These are phyloP conservation scores for Scelioninae gen. 2 DNA, from an alignment of 2,888 invertebrate genomes.

Conservation along the genomic window DNA sequence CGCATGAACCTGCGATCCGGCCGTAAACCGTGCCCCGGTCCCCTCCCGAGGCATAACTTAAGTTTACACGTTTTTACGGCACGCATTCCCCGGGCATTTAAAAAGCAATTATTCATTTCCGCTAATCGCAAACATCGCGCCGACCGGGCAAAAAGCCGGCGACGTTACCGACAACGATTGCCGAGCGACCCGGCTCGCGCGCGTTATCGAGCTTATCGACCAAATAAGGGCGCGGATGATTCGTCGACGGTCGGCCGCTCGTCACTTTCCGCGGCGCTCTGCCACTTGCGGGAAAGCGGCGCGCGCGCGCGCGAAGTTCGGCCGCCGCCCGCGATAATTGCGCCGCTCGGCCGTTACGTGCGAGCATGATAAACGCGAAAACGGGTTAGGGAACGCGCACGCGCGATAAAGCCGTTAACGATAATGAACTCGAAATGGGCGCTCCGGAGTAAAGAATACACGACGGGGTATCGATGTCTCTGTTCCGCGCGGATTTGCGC, in stretches of 20 bases:
- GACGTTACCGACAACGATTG: constrained; percentile 32
- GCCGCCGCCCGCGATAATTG: constrained; percentile 64
- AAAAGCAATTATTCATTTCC: constrained; percentile 38
- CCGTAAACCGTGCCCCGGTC: too few species aligned
- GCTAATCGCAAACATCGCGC: constrained; percentile 28
- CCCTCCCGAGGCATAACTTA: constrained; percentile 23
- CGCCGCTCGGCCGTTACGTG: constrained; percentile 65
- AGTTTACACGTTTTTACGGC: constrained; percentile 32
- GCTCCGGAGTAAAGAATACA: constrained; percentile 66
- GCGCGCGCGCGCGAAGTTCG: constrained; percentile 29
- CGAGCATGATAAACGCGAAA: constrained; percentile 68
- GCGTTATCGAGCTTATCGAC: constrained; percentile 41
- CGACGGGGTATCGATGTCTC: constrained; percentile 68
- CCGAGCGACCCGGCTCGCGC: constrained; percentile 18
- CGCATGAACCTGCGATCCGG: too few species aligned
- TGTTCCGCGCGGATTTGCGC: constrained; percentile 69
- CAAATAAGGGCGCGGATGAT: constrained; percentile 41
- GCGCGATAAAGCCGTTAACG: constrained; percentile 74
- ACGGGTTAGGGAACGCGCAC: constrained; percentile 65
- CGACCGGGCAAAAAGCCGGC: constrained; percentile 26
- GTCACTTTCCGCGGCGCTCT: constrained; percentile 51
- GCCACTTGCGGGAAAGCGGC: constrained; percentile 64
- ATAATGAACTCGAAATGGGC: constrained; percentile 74
- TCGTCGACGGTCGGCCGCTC: constrained; percentile 49
- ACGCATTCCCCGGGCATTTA: constrained; percentile 18